A percentile compares a stretch with the other conserved stretches of the same genome.
These are phyloP conservation scores for Hybos culiciformis DNA, from an alignment of 2,888 invertebrate species.

Conservation along the genomic window DNA sequence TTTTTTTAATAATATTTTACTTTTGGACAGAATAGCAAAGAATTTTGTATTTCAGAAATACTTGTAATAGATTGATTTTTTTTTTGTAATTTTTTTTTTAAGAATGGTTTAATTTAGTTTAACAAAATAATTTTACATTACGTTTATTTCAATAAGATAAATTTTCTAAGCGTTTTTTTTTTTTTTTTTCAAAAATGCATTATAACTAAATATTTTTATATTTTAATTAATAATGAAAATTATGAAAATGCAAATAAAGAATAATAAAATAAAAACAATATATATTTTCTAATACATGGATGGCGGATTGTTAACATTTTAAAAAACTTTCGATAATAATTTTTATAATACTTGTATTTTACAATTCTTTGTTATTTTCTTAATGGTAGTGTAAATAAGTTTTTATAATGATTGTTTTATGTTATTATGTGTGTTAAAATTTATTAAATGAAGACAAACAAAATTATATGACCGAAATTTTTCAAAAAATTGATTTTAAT, in stretches of 20 bases:
- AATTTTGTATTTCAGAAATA: slow-evolving; percentile 19
- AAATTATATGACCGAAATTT: too few species aligned
- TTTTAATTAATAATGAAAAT: slow-evolving; percentile 9
- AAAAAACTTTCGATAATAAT: slow-evolving; percentile 14
- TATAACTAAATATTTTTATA: slow-evolving; percentile 4
- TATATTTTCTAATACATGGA: too few species aligned
- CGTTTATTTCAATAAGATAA: slow-evolving; percentile 12
- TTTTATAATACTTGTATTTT: slow-evolving; percentile 10
- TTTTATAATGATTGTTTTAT: not conserved
- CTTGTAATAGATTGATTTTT: too few species aligned
- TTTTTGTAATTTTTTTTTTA: too few species aligned
- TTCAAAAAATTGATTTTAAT: too few species aligned
- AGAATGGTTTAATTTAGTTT: not conserved
- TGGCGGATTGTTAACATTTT: slow-evolving; percentile 22
- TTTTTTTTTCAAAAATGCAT: slow-evolving; percentile 9
- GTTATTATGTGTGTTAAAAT: too few species aligned
- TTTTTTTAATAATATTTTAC: slow-evolving; percentile 1
- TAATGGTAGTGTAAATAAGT: not conserved
- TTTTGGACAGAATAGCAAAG: slow-evolving; percentile 20
- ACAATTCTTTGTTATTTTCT: slow-evolving; percentile 7
- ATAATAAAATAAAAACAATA: too few species aligned
- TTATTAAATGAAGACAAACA: too few species aligned
- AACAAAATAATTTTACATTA: slow-evolving; percentile 11
- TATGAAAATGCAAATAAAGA: too few species aligned
- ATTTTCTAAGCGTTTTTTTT: slow-evolving; percentile 15